Percentiles rank a stretch among this genome's conserved stretches.
These are phyloP conservation scores for Iguana delicatissima DNA, from an alignment of 2,797 vertebrate genomes.

Conservation along the genomic window DNA sequence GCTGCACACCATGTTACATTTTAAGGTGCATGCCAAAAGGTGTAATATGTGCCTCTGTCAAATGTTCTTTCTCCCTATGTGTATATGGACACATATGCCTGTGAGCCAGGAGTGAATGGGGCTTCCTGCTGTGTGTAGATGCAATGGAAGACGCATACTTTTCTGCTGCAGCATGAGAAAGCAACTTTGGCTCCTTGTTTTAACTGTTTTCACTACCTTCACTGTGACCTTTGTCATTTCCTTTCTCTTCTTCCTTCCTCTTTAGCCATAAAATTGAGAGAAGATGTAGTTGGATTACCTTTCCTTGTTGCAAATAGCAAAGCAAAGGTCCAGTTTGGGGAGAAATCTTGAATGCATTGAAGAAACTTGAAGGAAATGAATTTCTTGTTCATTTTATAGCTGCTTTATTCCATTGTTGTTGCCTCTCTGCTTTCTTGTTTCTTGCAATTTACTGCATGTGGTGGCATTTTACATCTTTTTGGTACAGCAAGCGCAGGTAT, in stretches of 20 bases:
- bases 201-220: neutral
- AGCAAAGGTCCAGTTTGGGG: neutral
- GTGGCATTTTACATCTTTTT: neutral
- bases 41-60: neutral
- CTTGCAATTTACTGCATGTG: neutral
- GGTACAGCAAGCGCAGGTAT: neutral
- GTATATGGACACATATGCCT: neutral
- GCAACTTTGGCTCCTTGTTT: neutral
- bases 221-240: neutral
- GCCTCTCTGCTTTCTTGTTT: neutral
- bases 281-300: neutral
- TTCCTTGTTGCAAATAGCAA: neutral
- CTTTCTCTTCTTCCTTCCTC: neutral
- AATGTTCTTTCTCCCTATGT: neutral
- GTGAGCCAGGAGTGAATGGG: neutral
- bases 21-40: neutral
- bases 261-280: neutral
- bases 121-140: neutral
- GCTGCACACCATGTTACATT: neutral
- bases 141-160: neutral
- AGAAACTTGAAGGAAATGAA: neutral
- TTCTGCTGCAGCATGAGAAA: neutral
- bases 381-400: neutral
- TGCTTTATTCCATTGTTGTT: neutral
- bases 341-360: too few relatives aligned